Conservation (phyloP, 2,113 vertebrate genomes). For the Hemibagrus wyckioides region DNA sequence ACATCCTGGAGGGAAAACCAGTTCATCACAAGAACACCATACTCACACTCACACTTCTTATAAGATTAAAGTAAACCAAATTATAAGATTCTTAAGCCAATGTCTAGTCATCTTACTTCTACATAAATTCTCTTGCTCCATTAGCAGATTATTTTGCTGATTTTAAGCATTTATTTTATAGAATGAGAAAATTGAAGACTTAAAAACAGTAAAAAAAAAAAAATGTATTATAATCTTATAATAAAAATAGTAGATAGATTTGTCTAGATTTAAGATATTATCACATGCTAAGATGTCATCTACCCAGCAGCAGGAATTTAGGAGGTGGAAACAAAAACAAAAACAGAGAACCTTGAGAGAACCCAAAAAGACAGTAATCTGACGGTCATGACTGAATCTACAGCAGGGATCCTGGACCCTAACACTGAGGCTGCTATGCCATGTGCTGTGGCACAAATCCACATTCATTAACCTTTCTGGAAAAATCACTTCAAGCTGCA, state of each 20-base stretch:
- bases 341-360: neutral
- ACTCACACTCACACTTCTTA: neutral
- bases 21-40: neutral
- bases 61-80: too few relatives aligned
- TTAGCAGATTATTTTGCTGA: too few relatives aligned
- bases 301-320: neutral
- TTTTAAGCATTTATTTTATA: too few relatives aligned
- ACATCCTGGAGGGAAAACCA: neutral
- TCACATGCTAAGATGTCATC: too few relatives aligned
- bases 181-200: too few relatives aligned
- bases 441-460: neutral
- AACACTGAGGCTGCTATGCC: neutral
- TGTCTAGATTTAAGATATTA: too few relatives aligned
- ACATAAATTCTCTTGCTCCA: too few relatives aligned
- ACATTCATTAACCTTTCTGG: neutral
- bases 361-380: neutral
- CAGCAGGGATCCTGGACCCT: neutral
- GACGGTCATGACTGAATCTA: neutral
- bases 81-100: too few relatives aligned
- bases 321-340: neutral
- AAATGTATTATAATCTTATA: too few relatives aligned
- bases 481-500: neutral
- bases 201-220: too few relatives aligned
- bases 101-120: too few relatives aligned
- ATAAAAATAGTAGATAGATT: too few relatives aligned